Evolutionary conservation across 2,888 invertebrate genomes (phyloP).

Genomic region (Folsomia candida): DNA sequence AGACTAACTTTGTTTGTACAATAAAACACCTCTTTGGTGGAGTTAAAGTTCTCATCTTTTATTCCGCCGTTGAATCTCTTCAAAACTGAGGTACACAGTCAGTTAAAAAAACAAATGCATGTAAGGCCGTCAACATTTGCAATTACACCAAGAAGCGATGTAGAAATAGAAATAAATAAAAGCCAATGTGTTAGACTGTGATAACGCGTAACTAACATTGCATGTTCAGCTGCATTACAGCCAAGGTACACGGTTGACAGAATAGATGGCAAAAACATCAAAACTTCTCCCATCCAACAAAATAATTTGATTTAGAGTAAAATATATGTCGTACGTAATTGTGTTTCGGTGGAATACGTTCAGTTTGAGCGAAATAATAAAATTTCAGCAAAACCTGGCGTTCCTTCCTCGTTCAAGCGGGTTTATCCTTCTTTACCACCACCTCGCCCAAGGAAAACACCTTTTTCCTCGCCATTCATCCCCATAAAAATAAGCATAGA

Average conservation of each 20-base stretch:
- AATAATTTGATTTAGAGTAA: conserved; percentile 14
- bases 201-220: background rate
- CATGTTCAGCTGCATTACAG: background rate
- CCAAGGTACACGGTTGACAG: background rate
- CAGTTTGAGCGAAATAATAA: background rate
- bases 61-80: background rate
- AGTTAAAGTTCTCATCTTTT: conserved; percentile 5
- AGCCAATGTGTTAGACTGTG: background rate
- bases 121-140: too few species aligned
- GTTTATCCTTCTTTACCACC: background rate
- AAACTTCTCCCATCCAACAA: background rate
- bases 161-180: background rate
- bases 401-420: background rate
- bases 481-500: background rate
- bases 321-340: background rate
- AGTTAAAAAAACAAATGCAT: background rate
- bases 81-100: background rate
- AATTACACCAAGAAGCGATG: too few species aligned
- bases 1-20: background rate
- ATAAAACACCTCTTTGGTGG: background rate
- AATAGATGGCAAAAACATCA: background rate
- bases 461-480: background rate
- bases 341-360: background rate
- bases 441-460: background rate
- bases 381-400: background rate